Conservation (phyloP, 2,888 invertebrate genomes). For the Limulus polyphemus region DNA sequence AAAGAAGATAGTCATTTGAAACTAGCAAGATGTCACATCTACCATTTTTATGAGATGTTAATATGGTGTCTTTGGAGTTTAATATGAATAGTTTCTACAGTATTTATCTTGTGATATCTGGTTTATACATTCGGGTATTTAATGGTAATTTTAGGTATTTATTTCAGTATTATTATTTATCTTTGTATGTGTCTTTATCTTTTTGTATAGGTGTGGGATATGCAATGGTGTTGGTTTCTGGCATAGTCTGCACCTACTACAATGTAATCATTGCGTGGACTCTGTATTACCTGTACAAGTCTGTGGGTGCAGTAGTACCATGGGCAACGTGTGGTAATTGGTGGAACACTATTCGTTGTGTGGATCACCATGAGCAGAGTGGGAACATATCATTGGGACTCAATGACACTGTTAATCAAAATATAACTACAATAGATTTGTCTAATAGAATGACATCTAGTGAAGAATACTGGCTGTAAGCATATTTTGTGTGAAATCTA, state of each 20-base stretch:
- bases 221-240: constrained; percentile 96
- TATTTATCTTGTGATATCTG: too few species aligned
- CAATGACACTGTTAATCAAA: constrained; percentile 32
- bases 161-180: too few species aligned
- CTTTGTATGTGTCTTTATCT: constrained; percentile 7
- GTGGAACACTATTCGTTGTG: constrained; percentile 88
- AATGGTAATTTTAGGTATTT: too few species aligned
- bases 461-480: constrained; percentile 24
- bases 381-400: constrained; percentile 45
- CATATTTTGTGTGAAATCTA: neutral
- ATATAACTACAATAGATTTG: constrained; percentile 43
- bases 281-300: constrained; percentile 78
- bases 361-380: constrained; percentile 73
- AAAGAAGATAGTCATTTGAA: too few species aligned
- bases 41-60: too few species aligned
- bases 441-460: constrained; percentile 44
- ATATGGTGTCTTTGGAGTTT: too few species aligned
- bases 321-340: constrained; percentile 86
- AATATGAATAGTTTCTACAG: too few species aligned
- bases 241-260: constrained; percentile 99
- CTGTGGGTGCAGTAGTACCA: constrained; percentile 53
- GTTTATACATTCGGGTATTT: too few species aligned
- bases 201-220: constrained; percentile 74
- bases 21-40: too few species aligned
- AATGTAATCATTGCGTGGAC: constrained; percentile 98